These are phyloP conservation scores for Leptinotarsa undecemlineata DNA, from an alignment of 1,140 invertebrate species.

Conservation along the genomic window DNA sequence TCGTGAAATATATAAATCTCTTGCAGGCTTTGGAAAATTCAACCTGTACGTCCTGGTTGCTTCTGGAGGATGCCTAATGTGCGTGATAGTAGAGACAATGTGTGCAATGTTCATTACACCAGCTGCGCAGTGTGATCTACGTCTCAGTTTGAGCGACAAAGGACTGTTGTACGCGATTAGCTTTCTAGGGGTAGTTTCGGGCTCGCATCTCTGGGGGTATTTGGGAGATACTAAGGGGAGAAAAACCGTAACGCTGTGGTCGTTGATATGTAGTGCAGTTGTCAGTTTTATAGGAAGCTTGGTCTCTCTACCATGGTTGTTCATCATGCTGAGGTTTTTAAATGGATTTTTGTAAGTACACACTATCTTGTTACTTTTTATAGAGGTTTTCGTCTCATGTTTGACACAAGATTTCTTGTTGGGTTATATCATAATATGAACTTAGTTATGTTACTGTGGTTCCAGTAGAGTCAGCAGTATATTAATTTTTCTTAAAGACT, in stretches of 20 bases:
- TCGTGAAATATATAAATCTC: neutral
- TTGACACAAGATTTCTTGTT: no score
- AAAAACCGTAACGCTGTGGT: slow-evolving; percentile 61
- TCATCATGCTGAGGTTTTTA: slow-evolving; percentile 64
- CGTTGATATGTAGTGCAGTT: slow-evolving; percentile 62
- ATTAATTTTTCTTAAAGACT: no score
- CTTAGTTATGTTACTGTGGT: no score
- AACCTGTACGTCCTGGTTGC: slow-evolving; percentile 49
- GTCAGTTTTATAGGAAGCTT: slow-evolving; percentile 63
- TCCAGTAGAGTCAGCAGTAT: no score
- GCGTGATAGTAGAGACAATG: slow-evolving; percentile 53
- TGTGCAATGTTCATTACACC: slow-evolving; percentile 54
- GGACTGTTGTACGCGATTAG: slow-evolving; percentile 50
- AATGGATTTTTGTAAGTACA: slow-evolving; percentile 69
- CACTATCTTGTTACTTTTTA: neutral
- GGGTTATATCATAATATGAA: no score
- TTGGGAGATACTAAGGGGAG: slow-evolving; percentile 52
- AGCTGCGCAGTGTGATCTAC: slow-evolving; percentile 54
- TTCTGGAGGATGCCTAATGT: slow-evolving; percentile 51
- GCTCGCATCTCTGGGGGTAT: slow-evolving; percentile 54
- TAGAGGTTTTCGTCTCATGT: no score
- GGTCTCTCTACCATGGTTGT: slow-evolving; percentile 62
- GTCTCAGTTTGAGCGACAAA: slow-evolving; percentile 48
- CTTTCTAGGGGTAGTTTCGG: slow-evolving; percentile 52
- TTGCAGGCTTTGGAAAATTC: slow-evolving; percentile 52